Evolutionary conservation across 2,797 vertebrate genomes (phyloP).

Genomic region (Otus scops): DNA sequence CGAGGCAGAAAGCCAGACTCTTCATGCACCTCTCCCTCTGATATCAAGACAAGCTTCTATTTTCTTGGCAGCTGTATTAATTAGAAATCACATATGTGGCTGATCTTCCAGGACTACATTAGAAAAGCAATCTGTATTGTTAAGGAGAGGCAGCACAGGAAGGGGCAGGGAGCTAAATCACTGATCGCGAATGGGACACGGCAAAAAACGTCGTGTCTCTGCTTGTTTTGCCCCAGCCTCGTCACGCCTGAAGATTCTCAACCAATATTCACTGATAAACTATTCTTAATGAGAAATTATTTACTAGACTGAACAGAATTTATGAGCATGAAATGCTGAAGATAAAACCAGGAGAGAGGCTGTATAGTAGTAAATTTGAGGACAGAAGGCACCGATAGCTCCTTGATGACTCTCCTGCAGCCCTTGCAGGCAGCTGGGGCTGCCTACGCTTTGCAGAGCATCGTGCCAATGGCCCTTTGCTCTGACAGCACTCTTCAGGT

Average conservation of each 20-base stretch:
- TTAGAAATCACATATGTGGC: slow-evolving; percentile 1
- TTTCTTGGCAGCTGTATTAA: not conserved
- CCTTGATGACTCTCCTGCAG: not conserved
- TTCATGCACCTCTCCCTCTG: not conserved
- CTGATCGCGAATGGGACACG: not conserved
- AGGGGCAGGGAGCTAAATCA: not conserved
- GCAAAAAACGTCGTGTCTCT: not conserved
- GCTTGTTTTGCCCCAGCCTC: not conserved
- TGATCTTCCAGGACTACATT: not conserved
- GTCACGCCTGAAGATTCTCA: accelerated
- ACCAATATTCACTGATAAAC: not conserved
- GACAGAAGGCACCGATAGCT: not conserved
- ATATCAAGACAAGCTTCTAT: not conserved
- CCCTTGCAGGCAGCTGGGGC: not conserved
- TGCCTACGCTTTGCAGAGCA: not conserved
- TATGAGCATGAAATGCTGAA: not conserved
- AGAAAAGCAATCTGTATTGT: not conserved
- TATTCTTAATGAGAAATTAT: not conserved
- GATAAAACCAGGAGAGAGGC: not conserved
- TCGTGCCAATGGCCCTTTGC: not conserved
- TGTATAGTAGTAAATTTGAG: not conserved
- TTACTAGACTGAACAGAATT: not conserved
- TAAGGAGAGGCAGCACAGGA: not conserved
- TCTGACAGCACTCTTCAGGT: not conserved
- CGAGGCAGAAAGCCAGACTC: not conserved